phyloP scores from a whole-genome alignment of 2,888 invertebrate genomes.

The Hecatera dysodea region DNA sequence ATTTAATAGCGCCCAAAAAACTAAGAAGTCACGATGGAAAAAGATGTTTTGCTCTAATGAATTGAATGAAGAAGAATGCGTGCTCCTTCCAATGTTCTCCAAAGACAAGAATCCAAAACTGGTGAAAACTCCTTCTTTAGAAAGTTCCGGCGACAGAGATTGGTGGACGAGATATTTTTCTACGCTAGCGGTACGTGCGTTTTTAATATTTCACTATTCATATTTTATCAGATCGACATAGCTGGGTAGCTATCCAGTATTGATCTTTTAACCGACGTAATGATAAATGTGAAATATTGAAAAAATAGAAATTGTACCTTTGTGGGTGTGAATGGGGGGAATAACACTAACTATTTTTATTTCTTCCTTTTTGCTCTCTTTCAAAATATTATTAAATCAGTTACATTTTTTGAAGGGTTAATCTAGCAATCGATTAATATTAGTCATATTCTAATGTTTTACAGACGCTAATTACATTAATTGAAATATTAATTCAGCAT shows the following conservation, averaged over 20 bases:
- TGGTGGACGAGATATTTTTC: constrained; percentile 83
- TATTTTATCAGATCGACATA: neutral
- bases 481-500: no score
- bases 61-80: constrained; percentile 76
- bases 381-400: no score
- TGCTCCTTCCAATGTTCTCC: constrained; percentile 76
- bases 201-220: neutral
- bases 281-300: no score
- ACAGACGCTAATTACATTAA: no score
- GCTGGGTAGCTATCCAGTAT: neutral
- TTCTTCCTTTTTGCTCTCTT: no score
- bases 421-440: no score
- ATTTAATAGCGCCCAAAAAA: constrained; percentile 39
- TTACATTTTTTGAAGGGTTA: no score
- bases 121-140: constrained; percentile 48
- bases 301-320: no score
- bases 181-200: constrained; percentile 70
- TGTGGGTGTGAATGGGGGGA: no score
- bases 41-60: constrained; percentile 70
- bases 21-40: constrained; percentile 71
- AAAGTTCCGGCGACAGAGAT: constrained; percentile 66
- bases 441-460: no score
- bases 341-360: no score
- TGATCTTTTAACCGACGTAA: no score
- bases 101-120: constrained; percentile 64